phyloP scores from a whole-genome alignment of 1,140 invertebrate genomes.

The Papilio polyxenes region DNA sequence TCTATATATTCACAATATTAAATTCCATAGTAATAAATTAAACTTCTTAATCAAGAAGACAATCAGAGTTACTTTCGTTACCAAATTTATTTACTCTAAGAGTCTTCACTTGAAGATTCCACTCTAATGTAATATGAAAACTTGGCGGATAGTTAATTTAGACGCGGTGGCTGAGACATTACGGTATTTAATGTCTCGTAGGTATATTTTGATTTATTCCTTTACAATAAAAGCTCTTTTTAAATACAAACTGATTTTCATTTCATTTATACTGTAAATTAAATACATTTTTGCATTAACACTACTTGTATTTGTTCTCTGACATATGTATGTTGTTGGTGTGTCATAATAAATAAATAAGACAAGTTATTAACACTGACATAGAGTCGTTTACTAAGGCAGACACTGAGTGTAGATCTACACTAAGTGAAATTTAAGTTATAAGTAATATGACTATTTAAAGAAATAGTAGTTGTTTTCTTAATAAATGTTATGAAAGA shows the following conservation, averaged over 20 bases:
- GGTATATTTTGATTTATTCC: background rate
- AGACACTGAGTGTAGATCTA: too few relatives aligned
- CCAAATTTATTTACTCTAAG: slow-evolving; percentile 17
- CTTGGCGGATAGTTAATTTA: slow-evolving; percentile 18
- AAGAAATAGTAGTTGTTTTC: too few relatives aligned
- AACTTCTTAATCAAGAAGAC: slow-evolving; percentile 19
- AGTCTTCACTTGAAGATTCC: background rate
- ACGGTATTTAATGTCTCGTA: background rate
- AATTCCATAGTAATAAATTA: background rate
- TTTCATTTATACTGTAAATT: background rate
- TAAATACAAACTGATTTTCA: background rate
- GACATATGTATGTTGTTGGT: too few relatives aligned
- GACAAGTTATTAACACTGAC: too few relatives aligned
- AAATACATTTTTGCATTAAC: background rate
- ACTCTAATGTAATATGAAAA: slow-evolving; percentile 26
- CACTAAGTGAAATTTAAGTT: too few relatives aligned
- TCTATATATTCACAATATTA: background rate
- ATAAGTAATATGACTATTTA: too few relatives aligned
- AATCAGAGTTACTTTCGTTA: slow-evolving; percentile 4
- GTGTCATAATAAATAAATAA: too few relatives aligned
- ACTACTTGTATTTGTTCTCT: too few relatives aligned
- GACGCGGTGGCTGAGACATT: background rate
- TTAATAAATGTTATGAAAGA: too few relatives aligned
- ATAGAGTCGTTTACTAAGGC: too few relatives aligned
- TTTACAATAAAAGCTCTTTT: background rate